Percentiles rank a stretch among this genome's conserved stretches.
These are phyloP conservation scores for Enteromius afrohamiltoni DNA, from an alignment of 2,797 vertebrate genomes.

Conservation along the genomic window DNA sequence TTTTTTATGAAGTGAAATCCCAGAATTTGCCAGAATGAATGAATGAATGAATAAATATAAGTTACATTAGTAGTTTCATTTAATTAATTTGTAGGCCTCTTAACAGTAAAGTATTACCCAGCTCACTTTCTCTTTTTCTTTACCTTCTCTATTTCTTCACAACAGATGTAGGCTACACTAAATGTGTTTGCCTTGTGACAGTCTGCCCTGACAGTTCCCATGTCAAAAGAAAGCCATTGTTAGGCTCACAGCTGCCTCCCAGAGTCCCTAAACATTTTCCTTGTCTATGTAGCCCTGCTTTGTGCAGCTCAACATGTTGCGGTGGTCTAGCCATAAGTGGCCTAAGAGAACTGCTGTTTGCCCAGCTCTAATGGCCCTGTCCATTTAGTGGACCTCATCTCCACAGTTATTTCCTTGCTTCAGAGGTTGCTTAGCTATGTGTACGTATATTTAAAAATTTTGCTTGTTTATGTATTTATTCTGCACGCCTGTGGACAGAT, in stretches of 20 bases:
- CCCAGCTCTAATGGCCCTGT: conserved; percentile 46
- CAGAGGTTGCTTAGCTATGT: conserved; percentile 55
- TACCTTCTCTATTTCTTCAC: neutral
- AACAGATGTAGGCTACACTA: neutral
- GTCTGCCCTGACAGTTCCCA: neutral
- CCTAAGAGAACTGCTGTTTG: conserved; percentile 43
- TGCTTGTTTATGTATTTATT: conserved; percentile 59
- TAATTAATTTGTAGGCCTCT: neutral
- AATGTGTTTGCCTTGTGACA: neutral
- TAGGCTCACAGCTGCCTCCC: conserved; percentile 6
- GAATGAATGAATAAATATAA: too few species aligned
- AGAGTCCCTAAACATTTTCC: neutral
- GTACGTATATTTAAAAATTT: conserved; percentile 54
- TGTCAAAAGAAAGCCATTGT: conserved; percentile 25
- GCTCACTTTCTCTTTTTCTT: neutral
- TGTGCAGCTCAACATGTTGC: conserved; percentile 43
- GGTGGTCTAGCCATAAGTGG: conserved; percentile 46
- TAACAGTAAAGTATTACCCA: neutral
- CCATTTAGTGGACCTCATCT: conserved; percentile 52
- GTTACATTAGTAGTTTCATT: neutral
- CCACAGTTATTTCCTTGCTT: conserved; percentile 57
- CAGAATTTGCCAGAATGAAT: too few species aligned
- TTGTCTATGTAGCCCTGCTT: neutral
- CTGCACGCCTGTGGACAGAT: conserved; percentile 19
- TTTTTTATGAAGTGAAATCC: too few species aligned